These are phyloP conservation scores for Leucophora obtusa DNA, from an alignment of 2,888 invertebrate species.

Conservation along the genomic window DNA sequence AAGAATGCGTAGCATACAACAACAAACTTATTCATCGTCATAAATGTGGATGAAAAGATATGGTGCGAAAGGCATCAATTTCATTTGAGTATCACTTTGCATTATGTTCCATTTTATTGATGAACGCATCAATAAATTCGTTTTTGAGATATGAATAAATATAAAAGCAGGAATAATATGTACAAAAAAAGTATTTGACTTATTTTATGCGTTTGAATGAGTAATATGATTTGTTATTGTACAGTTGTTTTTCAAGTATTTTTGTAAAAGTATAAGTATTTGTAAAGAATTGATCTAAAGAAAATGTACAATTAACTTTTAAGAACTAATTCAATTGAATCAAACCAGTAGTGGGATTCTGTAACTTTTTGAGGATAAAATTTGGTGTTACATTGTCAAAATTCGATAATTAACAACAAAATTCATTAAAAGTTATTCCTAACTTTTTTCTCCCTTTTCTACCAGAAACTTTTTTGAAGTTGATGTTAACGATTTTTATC, in stretches of 20 bases:
- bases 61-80: conserved; percentile 60
- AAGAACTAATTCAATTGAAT: no score
- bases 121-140: conserved; percentile 56
- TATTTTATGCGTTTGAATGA: conserved; percentile 10
- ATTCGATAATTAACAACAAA: no score
- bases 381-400: no score
- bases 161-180: conserved; percentile 1
- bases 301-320: no score
- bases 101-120: conserved; percentile 55
- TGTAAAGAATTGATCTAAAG: no score
- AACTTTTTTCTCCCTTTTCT: no score
- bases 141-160: conserved; percentile 36
- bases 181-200: conserved; percentile 4
- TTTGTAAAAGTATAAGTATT: no score
- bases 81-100: conserved; percentile 52
- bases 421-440: no score
- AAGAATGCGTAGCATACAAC: conserved; percentile 5
- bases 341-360: no score
- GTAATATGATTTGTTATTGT: not conserved
- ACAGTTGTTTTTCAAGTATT: not conserved
- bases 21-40: not conserved
- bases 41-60: conserved; percentile 37
- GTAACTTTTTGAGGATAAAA: no score
- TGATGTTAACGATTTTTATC: no score
- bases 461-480: no score